Percentiles rank a stretch among this genome's conserved stretches.
Evolutionary conservation across 2,888 invertebrate genomes (phyloP).

Genomic region (Cryptocheilus praepositus): DNA sequence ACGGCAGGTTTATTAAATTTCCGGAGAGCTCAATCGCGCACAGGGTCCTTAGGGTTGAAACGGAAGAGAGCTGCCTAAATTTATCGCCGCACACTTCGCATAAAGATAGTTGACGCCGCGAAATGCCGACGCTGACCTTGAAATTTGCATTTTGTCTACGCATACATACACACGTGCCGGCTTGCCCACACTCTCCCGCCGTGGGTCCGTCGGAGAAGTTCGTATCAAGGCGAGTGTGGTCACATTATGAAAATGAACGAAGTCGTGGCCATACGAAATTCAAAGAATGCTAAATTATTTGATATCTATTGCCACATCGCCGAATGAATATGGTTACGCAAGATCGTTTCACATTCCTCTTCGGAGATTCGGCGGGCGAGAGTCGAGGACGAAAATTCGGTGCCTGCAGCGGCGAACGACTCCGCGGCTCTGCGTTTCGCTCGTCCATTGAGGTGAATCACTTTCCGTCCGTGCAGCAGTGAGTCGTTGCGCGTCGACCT

Average conservation of each 20-base stretch:
- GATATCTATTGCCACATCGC: conserved; percentile 12
- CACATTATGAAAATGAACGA: conserved; percentile 20
- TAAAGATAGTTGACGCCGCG: too few species aligned
- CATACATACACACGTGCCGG: conserved; percentile 16
- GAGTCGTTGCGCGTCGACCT: conserved; percentile 27
- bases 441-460: neutral
- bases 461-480: conserved; percentile 19
- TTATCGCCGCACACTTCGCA: too few species aligned
- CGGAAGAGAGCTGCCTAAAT: too few species aligned
- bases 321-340: conserved; percentile 19
- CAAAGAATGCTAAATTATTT: conserved; percentile 32
- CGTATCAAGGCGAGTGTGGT: conserved; percentile 28
- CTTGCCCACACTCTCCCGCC: conserved; percentile 5
- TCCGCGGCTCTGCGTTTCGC: too few species aligned
- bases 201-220: conserved; percentile 11
- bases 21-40: too few species aligned
- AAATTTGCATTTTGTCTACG: conserved; percentile 16
- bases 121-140: conserved; percentile 11
- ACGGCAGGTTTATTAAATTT: too few species aligned
- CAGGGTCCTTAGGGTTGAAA: too few species aligned
- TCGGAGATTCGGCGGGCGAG: neutral
- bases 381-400: neutral
- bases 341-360: conserved; percentile 12
- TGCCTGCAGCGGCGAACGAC: too few species aligned
- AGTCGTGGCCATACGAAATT: conserved; percentile 18